Evolutionary conservation across 2,797 vertebrate genomes (phyloP), one percentile per base, ranked within the genome.

Genomic region (Pagetopsis macropterus): DNA sequence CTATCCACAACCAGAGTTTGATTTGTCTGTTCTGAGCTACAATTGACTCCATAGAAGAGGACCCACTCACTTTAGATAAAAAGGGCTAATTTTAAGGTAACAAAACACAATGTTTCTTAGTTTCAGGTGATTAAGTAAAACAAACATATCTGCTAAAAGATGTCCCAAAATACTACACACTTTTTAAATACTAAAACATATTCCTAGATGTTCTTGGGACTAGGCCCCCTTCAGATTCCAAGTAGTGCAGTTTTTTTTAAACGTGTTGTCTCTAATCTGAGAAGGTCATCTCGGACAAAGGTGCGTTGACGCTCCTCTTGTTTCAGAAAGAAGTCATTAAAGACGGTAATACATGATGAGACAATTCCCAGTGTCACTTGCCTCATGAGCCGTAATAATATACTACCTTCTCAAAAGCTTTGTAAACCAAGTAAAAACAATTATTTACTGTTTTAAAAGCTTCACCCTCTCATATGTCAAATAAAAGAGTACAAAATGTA

Each of bases 301-400:
- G 10, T 6, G 11, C 19, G 9, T 5, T 37, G 0, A 43, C 0
- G n/a, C 4, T 23, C 11, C 3, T 10, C 11, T 16, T 64, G 7
- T 74, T 69, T 56, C 13, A 31, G 14, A 15, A 48, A 12, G 8
- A 52, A 31, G 46, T 60, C 21, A 16, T 16, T 10, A 14, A 40
- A 31, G 23, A 65, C 5, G 10, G 1, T 51, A 17, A 43, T 31
- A 40, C 13, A 43, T 55, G 2, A 46, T 51, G 33, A 65, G n/a
- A 57, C 9, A 41, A 45, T 65, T 79, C 58, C 55, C 50, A 31
- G 73, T 56, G 27, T 70, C 5, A 70, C 21, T 21, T 31, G 21
- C 43, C 21, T 10, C 41, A 23, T 10, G 11, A 70, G 12, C 56
- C 54, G 13, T 17, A 11, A n/a, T 65, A 7, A 15, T 19, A 45